phyloP scores from a whole-genome alignment of 2,797 vertebrate species.

The Hippocampus kuda region DNA sequence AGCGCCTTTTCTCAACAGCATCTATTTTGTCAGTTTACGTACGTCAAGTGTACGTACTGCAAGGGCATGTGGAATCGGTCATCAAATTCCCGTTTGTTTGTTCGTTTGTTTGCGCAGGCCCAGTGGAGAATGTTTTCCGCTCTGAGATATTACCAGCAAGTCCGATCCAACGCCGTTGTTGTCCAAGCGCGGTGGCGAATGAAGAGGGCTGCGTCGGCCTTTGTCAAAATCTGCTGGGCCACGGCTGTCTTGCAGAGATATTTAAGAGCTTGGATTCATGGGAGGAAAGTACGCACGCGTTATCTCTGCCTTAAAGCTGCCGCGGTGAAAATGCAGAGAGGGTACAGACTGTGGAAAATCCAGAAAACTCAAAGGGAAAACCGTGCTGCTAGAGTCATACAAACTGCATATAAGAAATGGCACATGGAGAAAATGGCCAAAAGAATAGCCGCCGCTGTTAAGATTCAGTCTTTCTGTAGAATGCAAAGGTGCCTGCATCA shows the following conservation, averaged over 20 bases:
- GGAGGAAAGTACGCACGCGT: slow-evolving; percentile 48
- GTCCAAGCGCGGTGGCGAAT: slow-evolving; percentile 77
- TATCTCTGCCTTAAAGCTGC: slow-evolving; percentile 61
- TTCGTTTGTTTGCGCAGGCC: slow-evolving; percentile 49
- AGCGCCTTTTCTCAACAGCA: too few relatives aligned
- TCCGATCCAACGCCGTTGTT: slow-evolving; percentile 60
- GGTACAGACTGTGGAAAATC: slow-evolving; percentile 70
- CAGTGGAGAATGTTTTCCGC: slow-evolving; percentile 70
- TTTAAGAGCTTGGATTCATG: slow-evolving; percentile 49
- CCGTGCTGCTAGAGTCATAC: slow-evolving; percentile 64
- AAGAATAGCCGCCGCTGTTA: slow-evolving; percentile 59
- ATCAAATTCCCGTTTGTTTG: slow-evolving; percentile 11
- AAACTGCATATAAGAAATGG: slow-evolving; percentile 71
- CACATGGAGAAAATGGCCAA: slow-evolving; percentile 31
- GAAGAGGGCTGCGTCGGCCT: slow-evolving; percentile 59
- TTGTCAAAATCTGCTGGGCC: slow-evolving; percentile 59
- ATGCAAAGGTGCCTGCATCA: slow-evolving; percentile 59
- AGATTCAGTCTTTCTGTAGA: slow-evolving; percentile 80
- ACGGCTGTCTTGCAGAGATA: slow-evolving; percentile 65
- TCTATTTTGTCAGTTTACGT: background rate
- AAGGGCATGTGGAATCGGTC: slow-evolving; percentile 2
- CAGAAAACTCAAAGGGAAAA: slow-evolving; percentile 47
- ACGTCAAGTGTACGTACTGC: background rate
- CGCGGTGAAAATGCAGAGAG: slow-evolving; percentile 61
- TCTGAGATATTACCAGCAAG: slow-evolving; percentile 57